Base-by-base conservation (phyloP, 2,888 invertebrate genomes). In the Anarsia innoxiella region DNA sequence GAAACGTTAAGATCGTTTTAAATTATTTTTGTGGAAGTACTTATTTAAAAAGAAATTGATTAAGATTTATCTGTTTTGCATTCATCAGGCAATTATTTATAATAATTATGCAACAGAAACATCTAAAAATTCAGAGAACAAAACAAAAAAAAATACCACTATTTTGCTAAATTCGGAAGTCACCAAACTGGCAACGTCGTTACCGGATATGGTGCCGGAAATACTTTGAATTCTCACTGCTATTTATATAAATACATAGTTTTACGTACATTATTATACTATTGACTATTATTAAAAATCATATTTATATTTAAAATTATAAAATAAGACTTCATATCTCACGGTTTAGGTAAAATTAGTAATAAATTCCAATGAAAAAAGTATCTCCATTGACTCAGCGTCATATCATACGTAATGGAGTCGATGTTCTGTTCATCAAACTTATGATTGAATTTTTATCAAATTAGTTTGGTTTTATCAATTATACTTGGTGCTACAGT, bases 371-470 rank as follows among this genome's bases (percentile, higher is more conserved):
- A 46, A 23, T 36, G 37, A 2, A 48, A 68, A 66, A 53, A 76
- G 77, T 59, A 45, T 31, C 39, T 65, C 48, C 52, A 56, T 77
- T 86, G 88, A 87, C 62, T 78, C 75, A 86, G 88, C 88, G 87
- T 88, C 87, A 86, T 84, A 40, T 79, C 83, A 86, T 88, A 86
- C 87, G 88, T 87, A 87, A 88, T 88, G 88, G 88, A 88, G 88
- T 85, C 87, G 80, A 86, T 67, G 68, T 75, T 73, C 66, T 64
- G 53, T 66, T 65, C 61, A 52, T 67, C 55, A 38, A 53, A 69
- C 58, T 70, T 66, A 53, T 68, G 64, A 65, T 63, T 68, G 52
- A 61, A 59, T 53, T 56, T 63, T 69, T 67, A 56, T 53, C 50
- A 54, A 51, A 58, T 66, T 71, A 61, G n/a, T n/a, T n/a, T n/a